These are phyloP conservation scores for Trichoplusia ni DNA, from an alignment of 1,140 invertebrate species.

Conservation along the genomic window DNA sequence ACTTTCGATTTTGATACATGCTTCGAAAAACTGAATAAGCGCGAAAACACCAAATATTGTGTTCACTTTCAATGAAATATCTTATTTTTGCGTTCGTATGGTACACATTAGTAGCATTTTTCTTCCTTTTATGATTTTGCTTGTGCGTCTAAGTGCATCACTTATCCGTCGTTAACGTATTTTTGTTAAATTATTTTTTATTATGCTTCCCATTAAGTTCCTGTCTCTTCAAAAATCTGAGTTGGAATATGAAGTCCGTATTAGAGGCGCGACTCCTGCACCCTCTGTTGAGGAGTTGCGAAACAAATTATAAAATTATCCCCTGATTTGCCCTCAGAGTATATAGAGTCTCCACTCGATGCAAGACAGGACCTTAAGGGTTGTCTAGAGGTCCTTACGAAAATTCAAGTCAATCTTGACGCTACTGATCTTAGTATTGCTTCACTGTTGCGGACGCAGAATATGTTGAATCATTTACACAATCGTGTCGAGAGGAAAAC, in stretches of 20 bases:
- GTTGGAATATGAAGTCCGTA: constrained; percentile 6
- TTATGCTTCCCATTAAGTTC: constrained; percentile 1
- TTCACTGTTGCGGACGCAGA: constrained; percentile 6
- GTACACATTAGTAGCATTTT: constrained; percentile 8
- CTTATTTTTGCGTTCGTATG: neutral
- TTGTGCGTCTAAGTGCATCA: neutral
- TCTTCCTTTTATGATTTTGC: constrained; percentile 2
- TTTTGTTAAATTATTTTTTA: neutral
- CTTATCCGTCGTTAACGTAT: neutral
- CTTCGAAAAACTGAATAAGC: too few species aligned
- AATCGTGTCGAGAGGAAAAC: constrained; percentile 2
- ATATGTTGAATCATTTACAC: constrained; percentile 6
- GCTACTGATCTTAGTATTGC: constrained; percentile 1
- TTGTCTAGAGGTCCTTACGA: neutral
- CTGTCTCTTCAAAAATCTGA: constrained; percentile 4
- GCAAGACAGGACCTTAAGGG: neutral
- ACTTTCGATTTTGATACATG: too few species aligned
- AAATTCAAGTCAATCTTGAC: neutral
- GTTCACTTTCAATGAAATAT: neutral
- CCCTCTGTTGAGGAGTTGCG: constrained; percentile 6
- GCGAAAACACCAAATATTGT: too few species aligned
- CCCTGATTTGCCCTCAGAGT: neutral
- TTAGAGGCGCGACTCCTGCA: constrained; percentile 6
- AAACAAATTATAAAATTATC: neutral
- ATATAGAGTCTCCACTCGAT: constrained; percentile 1